Conservation (phyloP, 1,140 invertebrate species). For the Argopecten irradians region DNA sequence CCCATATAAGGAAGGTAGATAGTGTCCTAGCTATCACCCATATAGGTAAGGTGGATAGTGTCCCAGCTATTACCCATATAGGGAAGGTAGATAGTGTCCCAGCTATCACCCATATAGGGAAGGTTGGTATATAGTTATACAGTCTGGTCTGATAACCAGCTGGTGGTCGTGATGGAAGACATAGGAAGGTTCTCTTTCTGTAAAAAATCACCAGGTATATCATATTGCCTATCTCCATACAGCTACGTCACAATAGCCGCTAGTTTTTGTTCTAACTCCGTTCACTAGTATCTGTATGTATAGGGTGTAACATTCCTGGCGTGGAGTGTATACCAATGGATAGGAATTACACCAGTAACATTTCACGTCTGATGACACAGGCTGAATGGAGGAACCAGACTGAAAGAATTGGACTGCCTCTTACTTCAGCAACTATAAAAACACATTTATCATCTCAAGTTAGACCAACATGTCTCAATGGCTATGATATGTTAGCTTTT, state of each 20-base stretch:
- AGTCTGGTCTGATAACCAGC: not conserved
- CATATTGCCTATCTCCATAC: not conserved
- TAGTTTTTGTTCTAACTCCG: not conserved
- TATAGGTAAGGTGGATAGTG: too few species aligned
- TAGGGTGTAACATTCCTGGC: not conserved
- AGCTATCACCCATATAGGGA: too few species aligned
- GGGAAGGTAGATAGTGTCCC: too few species aligned
- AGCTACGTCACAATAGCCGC: not conserved
- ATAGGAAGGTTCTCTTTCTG: not conserved
- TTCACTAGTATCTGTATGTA: not conserved
- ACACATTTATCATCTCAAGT: not conserved
- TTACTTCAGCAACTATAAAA: not conserved
- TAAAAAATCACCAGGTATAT: slow-evolving; percentile 13
- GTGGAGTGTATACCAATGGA: not conserved
- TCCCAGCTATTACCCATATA: too few species aligned
- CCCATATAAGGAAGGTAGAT: too few species aligned
- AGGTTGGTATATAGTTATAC: too few species aligned
- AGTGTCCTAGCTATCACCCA: too few species aligned
- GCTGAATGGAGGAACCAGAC: not conserved
- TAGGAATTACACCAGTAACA: not conserved
- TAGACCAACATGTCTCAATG: not conserved
- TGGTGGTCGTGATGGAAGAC: not conserved
- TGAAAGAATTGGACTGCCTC: not conserved
- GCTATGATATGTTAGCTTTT: not conserved
- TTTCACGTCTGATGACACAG: not conserved